phyloP scores from a whole-genome alignment of 2,888 invertebrate genomes.

The Sipha maydis region DNA sequence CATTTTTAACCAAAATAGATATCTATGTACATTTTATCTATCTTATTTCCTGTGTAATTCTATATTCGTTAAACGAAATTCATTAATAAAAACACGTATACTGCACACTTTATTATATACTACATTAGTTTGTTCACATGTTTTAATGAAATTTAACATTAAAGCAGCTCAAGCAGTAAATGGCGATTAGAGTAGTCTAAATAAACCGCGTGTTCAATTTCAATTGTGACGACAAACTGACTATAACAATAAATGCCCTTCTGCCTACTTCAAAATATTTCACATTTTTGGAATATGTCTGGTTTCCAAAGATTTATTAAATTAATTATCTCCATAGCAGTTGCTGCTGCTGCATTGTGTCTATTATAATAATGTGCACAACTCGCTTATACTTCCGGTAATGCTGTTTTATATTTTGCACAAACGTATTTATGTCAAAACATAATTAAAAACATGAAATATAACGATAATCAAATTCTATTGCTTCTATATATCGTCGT shows the following conservation, averaged over 20 bases:
- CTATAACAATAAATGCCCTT: not conserved
- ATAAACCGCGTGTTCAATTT: not conserved
- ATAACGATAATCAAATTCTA: not conserved
- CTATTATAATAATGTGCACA: not conserved
- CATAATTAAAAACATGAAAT: not conserved
- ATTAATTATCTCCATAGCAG: not conserved
- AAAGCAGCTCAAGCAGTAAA: not conserved
- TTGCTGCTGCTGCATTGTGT: not conserved
- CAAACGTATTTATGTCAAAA: not conserved
- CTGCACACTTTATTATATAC: not conserved
- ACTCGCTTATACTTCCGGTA: not conserved
- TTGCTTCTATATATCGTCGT: not conserved
- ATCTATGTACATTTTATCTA: constrained; percentile 20
- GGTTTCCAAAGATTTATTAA: not conserved
- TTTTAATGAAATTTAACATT: not conserved
- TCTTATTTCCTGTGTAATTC: constrained; percentile 18
- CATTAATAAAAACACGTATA: not conserved
- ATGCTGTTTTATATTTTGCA: not conserved
- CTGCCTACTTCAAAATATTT: not conserved
- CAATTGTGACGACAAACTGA: not conserved
- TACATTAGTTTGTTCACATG: not conserved
- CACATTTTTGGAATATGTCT: not conserved
- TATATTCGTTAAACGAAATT: not conserved
- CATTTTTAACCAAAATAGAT: constrained; percentile 21
- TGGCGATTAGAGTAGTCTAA: not conserved